phyloP scores from a whole-genome alignment of 1,140 invertebrate genomes.

The Phymastichus coffea region DNA sequence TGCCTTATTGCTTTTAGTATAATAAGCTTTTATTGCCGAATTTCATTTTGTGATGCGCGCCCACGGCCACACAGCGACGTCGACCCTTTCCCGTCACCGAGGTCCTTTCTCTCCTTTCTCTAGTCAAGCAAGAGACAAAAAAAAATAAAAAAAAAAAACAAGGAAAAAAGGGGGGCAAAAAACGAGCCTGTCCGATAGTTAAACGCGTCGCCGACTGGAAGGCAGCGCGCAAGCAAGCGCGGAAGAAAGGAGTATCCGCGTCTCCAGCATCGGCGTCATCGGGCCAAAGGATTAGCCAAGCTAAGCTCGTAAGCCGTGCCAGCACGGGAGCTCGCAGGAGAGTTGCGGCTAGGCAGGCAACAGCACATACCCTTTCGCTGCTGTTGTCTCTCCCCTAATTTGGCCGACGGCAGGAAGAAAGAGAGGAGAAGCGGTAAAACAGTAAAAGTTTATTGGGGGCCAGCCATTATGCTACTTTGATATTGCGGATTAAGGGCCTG shows the following conservation, averaged over 20 bases:
- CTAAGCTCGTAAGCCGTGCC: slow-evolving; percentile 20
- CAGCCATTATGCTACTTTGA: slow-evolving; percentile 6
- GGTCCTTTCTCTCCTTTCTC: slow-evolving; percentile 19
- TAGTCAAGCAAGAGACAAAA: not conserved
- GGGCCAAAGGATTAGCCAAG: slow-evolving; percentile 32
- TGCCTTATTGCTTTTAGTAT: not conserved
- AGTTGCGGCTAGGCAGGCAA: not conserved
- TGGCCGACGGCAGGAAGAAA: not conserved
- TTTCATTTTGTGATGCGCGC: slow-evolving; percentile 34
- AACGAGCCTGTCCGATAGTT: slow-evolving; percentile 10
- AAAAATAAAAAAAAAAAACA: too few relatives aligned
- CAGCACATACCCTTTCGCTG: slow-evolving; percentile 17
- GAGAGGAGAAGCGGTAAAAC: slow-evolving; percentile 26
- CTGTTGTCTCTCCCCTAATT: slow-evolving; percentile 10
- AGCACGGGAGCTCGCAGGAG: not conserved
- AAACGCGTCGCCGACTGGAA: not conserved
- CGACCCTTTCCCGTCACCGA: too few relatives aligned
- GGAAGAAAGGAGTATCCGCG: too few relatives aligned
- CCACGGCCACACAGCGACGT: not conserved
- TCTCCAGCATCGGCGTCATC: not conserved
- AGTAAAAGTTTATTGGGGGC: slow-evolving; percentile 32
- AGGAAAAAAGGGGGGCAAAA: too few relatives aligned
- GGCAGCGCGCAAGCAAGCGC: not conserved
- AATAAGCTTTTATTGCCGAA: slow-evolving; percentile 34
- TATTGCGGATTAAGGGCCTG: slow-evolving; percentile 6